phyloP scores from a whole-genome alignment of 2,888 invertebrate species.

The Drosophila longiperda region DNA sequence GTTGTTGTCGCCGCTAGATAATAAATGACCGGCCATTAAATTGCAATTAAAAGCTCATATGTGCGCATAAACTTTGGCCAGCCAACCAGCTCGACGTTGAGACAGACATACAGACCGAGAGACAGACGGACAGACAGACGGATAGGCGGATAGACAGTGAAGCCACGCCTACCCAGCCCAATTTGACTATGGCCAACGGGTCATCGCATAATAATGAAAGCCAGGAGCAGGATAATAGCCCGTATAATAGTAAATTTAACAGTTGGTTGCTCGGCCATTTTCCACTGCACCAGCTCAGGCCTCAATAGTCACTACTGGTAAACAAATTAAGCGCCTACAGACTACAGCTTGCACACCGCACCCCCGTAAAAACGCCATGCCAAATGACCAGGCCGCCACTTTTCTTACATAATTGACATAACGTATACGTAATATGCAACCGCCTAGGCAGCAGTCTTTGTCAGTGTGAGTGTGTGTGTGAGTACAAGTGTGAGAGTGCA shows the following conservation, averaged over 20 bases:
- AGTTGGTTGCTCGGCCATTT: constrained; percentile 69
- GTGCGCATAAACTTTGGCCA: constrained; percentile 78
- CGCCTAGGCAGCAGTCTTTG: constrained; percentile 13
- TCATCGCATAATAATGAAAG: constrained; percentile 67
- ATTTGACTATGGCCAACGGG: constrained; percentile 61
- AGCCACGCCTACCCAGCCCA: constrained; percentile 32
- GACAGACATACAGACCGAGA: constrained; percentile 30
- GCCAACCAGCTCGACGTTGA: constrained; percentile 29
- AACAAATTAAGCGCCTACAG: constrained; percentile 74
- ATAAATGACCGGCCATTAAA: constrained; percentile 84
- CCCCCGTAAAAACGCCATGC: constrained; percentile 45
- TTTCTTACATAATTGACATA: constrained; percentile 78
- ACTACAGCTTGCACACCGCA: background rate
- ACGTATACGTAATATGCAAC: constrained; percentile 73
- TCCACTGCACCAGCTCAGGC: constrained; percentile 41
- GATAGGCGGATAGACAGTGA: constrained; percentile 2
- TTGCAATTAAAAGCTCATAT: constrained; percentile 84
- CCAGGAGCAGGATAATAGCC: constrained; percentile 73
- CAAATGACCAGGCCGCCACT: constrained; percentile 58
- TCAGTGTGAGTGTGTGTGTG: constrained; percentile 12
- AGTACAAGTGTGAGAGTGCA: constrained; percentile 1
- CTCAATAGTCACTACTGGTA: constrained; percentile 58
- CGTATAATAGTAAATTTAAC: constrained; percentile 81
- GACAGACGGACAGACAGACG: constrained; percentile 29
- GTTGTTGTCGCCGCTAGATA: constrained; percentile 79